A percentile compares a stretch with the other conserved stretches of the same genome.
phyloP scores from a whole-genome alignment of 2,888 invertebrate genomes.

The Crioceris asparagi region DNA sequence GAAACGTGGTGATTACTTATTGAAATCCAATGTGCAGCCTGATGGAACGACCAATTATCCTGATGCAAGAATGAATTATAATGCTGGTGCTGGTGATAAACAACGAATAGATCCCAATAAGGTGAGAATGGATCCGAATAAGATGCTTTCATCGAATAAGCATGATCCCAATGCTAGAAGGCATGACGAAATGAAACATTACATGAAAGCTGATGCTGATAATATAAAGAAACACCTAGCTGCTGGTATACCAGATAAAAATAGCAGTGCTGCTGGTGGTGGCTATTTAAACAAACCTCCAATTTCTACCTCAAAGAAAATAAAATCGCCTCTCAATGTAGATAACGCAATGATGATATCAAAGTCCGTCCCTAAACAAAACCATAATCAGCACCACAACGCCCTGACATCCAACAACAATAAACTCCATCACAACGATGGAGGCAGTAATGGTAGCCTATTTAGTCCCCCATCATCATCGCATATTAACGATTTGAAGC shows the following conservation, averaged over 20 bases:
- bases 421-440: slow-evolving; percentile 16
- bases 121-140: slow-evolving; percentile 25
- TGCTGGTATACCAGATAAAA: slow-evolving; percentile 27
- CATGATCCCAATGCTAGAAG: slow-evolving; percentile 21
- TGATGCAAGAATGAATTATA: slow-evolving; percentile 6
- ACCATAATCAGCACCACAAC: neutral
- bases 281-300: slow-evolving; percentile 28
- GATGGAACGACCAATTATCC: slow-evolving; percentile 23
- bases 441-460: slow-evolving; percentile 15
- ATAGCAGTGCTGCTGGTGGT: slow-evolving; percentile 20
- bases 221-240: slow-evolving; percentile 29
- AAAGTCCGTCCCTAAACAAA: slow-evolving; percentile 33
- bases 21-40: slow-evolving; percentile 26
- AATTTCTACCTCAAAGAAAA: slow-evolving; percentile 34
- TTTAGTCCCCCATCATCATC: slow-evolving; percentile 15
- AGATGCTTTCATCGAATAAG: slow-evolving; percentile 21
- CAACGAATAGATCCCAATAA: slow-evolving; percentile 15
- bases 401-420: neutral
- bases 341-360: too few relatives aligned
- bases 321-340: slow-evolving; percentile 30
- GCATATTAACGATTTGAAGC: too few relatives aligned
- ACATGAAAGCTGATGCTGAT: slow-evolving; percentile 29
- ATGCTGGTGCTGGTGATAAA: slow-evolving; percentile 20
- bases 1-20: slow-evolving; percentile 26
- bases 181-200: slow-evolving; percentile 25